Base-by-base conservation (phyloP, 1,140 invertebrate species). In the Orius insidiosus region DNA sequence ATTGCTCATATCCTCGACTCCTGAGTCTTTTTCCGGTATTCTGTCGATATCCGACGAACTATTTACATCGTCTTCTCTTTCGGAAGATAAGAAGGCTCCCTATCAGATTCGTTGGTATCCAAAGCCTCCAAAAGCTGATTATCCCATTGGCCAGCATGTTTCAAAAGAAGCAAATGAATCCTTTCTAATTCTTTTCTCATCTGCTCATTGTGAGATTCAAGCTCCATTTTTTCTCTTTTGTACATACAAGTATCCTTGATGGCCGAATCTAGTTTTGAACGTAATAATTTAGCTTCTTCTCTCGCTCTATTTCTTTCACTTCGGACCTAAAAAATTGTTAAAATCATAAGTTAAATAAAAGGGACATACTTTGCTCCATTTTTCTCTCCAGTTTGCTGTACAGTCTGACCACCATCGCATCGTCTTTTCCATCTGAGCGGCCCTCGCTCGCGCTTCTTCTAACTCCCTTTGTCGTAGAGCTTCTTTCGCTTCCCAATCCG, bases 351-450 rank as follows among this genome's bases (percentile, higher is more conserved):
- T n/a, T n/a, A n/a, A n/a, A n/a, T n/a, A n/a, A n/a, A n/a, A n/a
- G n/a, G n/a, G n/a, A n/a, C n/a, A n/a, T 47, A 83, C 82, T 65
- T 94, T 93, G 62, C 84, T 90, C 93, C 92, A 97, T 60, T 96
- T 96, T 61, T 94, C 87, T 6, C 90, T 69, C 84, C 84, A 88
- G 57, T 85, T 85, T 9, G 80, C 78, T 0, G 90, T 95, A 59
- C 84, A 88, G 54, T 86, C 83, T 0, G 80, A 84, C 92, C 92
- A 97, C 92, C 92, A 97, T 43, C 87, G 68, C 88, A 97, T 96
- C 0, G 93, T 97, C 65, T 97, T 97, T 60, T 97, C 92, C 92
- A 97, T 96, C 63, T 97, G 92, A 0, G 86, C 78, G 3, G 87
- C 87, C 47, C 90, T 63, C 1, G 87, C 85, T 50, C 86, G 67